Evolutionary conservation across 1,140 invertebrate genomes (phyloP), one percentile per base, ranked within the genome.

Genomic region (Drosophila lowei): DNA sequence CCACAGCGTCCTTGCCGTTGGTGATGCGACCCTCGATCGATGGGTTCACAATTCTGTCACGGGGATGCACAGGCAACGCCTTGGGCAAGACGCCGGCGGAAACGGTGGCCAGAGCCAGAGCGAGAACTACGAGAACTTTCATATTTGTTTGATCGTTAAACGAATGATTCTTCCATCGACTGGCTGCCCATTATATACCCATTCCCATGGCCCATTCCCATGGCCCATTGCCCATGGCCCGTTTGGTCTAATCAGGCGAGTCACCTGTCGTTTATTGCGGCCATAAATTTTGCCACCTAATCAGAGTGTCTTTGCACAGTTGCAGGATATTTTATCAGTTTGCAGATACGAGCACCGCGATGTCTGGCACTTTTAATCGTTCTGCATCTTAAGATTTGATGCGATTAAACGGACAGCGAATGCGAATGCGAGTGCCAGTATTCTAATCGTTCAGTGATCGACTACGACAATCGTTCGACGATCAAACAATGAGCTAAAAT

Each of bases 11-110:
- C 16, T 71, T 49, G 6, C 83, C 86, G 42, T 84, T 80, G 46
- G 79, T 84, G 9, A 89, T 84, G 43, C 81, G 83, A n/a, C 77
- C 74, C 21, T 67, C 28, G 47, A 80, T 65, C 30, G 65, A 57
- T 9, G 15, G 9, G 18, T 52, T 46, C n/a, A 34, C 44, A 9
- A 60, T 41, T 34, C 73, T 50, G 46, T 78, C 61, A 15, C 61
- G 63, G 21, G 67, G 58, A 41, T 68, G 63, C 18, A 72, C 42
- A 2, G 66, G 55, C 6, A 28, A 47, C 48, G 1, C 7, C 47
- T n/a, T 28, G 18, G 44, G 74, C 57, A 43, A 18, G 23, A 50
- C 25, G 38, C 48, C 50, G 11, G 57, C 73, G 16, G 74, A 76
- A 1, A 38, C 60, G 34, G 68, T 34, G 60, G 73, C 57, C 18